phyloP scores from a whole-genome alignment of 1,140 invertebrate genomes.

The Hypothenemus hampei region DNA sequence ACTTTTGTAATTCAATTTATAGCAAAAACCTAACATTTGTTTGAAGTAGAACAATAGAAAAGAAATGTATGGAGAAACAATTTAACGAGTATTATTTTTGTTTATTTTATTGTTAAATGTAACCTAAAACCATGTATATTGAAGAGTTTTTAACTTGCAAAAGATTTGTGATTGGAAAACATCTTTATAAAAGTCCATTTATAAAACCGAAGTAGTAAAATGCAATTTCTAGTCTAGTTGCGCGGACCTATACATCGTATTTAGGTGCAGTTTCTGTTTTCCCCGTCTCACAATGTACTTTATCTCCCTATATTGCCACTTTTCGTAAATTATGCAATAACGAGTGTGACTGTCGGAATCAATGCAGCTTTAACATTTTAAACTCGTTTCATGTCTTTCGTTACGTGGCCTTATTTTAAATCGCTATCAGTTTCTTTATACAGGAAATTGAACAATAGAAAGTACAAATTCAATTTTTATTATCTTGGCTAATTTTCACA shows the following conservation, averaged over 20 bases:
- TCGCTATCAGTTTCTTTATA: background rate
- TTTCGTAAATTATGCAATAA: constrained; percentile 25
- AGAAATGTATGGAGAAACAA: no score
- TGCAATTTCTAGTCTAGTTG: constrained; percentile 21
- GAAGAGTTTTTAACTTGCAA: no score
- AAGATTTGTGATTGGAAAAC: no score
- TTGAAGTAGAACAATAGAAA: no score
- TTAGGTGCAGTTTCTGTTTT: constrained; percentile 18
- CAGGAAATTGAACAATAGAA: background rate
- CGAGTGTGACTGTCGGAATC: constrained; percentile 21
- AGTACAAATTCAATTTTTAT: constrained; percentile 10
- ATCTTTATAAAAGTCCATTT: constrained; percentile 12
- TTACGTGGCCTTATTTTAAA: constrained; percentile 15
- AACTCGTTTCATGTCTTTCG: constrained; percentile 18
- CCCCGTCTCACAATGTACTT: constrained; percentile 17
- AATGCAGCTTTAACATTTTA: constrained; percentile 23
- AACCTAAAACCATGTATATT: no score
- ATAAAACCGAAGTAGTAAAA: constrained; percentile 19
- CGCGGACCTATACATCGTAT: constrained; percentile 16
- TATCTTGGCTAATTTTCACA: background rate
- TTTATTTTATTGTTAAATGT: no score
- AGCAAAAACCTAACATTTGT: no score
- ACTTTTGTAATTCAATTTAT: no score
- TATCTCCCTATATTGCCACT: constrained; percentile 20
- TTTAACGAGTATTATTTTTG: no score